Percentiles rank a stretch among this genome's conserved stretches.
These are phyloP conservation scores for Nephrotoma guestfalica DNA, from an alignment of 2,888 invertebrate species.

Conservation along the genomic window DNA sequence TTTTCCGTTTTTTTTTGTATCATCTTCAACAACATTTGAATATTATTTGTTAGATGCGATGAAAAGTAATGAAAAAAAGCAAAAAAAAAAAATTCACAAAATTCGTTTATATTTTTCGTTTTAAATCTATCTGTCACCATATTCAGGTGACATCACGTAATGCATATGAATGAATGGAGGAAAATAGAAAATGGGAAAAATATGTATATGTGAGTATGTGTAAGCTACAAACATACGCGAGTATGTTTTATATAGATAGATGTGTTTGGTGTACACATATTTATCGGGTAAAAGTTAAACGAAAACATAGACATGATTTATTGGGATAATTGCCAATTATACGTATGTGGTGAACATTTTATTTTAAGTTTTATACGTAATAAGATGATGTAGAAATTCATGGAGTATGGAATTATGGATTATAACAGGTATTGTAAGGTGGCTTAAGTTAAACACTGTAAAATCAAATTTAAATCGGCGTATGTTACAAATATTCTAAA, in stretches of 20 bases:
- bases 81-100: not conserved
- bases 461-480: no score
- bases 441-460: no score
- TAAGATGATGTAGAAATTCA: no score
- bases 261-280: not conserved
- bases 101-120: constrained; percentile 1
- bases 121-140: constrained; percentile 7
- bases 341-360: not conserved
- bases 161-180: constrained; percentile 4
- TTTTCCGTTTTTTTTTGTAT: not conserved
- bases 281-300: not conserved
- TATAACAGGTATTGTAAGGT: no score
- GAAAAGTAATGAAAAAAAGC: not conserved
- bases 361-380: not conserved
- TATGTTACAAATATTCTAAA: no score
- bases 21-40: not conserved
- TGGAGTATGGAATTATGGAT: no score
- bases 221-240: not conserved
- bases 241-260: not conserved
- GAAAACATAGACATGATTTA: not conserved
- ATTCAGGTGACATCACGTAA: constrained; percentile 6
- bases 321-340: not conserved
- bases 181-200: not conserved
- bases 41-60: not conserved
- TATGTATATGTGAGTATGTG: not conserved